phyloP scores from a whole-genome alignment of 2,888 invertebrate genomes.

The Mallateleia sp. region DNA sequence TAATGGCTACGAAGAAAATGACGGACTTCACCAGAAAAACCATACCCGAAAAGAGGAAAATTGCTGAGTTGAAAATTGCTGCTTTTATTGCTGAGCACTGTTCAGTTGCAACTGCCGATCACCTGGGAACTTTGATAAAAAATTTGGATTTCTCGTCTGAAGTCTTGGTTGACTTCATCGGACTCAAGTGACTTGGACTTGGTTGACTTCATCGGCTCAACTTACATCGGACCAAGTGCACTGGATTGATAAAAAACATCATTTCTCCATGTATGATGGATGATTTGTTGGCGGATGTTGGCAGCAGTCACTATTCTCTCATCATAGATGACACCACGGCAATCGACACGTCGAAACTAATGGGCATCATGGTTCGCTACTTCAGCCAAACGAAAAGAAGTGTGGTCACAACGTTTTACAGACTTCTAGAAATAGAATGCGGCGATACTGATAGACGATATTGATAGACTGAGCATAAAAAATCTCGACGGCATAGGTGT shows the following conservation, averaged over 20 bases:
- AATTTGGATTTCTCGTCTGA: slow-evolving; percentile 74
- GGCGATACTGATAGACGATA: slow-evolving; percentile 63
- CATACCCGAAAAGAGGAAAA: slow-evolving; percentile 43
- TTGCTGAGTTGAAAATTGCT: slow-evolving; percentile 79
- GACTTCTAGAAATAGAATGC: slow-evolving; percentile 63
- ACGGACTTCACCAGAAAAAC: slow-evolving; percentile 6
- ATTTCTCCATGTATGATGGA: slow-evolving; percentile 81
- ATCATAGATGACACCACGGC: slow-evolving; percentile 83
- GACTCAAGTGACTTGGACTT: too few species aligned
- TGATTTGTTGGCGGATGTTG: slow-evolving; percentile 82
- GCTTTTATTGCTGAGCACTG: slow-evolving; percentile 79
- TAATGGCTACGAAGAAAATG: slow-evolving; percentile 9
- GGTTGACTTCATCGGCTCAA: too few species aligned
- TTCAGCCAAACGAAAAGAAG: slow-evolving; percentile 50
- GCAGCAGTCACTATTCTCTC: slow-evolving; percentile 80
- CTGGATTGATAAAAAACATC: slow-evolving; percentile 75
- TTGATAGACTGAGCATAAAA: slow-evolving; percentile 73
- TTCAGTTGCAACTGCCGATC: slow-evolving; percentile 73
- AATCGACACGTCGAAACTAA: slow-evolving; percentile 63
- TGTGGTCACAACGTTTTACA: slow-evolving; percentile 73
- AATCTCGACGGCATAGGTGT: slow-evolving; percentile 73
- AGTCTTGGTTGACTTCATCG: slow-evolving; percentile 78
- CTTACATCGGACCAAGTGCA: slow-evolving; percentile 58
- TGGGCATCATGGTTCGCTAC: slow-evolving; percentile 76
- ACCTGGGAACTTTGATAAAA: slow-evolving; percentile 71